Evolutionary conservation across 2,797 vertebrate species (phyloP).

Genomic region (Syndactyla subalaris): DNA sequence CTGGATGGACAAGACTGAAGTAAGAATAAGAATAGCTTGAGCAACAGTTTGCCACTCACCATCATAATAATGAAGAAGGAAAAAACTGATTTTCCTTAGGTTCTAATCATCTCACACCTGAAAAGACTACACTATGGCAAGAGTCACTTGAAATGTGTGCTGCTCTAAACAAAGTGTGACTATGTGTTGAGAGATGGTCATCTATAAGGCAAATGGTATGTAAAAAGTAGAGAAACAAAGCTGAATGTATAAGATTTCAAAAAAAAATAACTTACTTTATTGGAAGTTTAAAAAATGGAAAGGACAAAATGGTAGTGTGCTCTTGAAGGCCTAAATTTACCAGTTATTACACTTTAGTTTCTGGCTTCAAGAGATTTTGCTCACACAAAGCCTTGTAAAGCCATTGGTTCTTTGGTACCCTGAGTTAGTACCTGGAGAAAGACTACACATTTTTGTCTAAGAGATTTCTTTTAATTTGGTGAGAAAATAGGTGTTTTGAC

Average conservation of each 20-base stretch:
- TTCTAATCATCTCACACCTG: neutral
- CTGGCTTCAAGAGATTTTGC: too few relatives aligned
- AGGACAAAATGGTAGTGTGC: neutral
- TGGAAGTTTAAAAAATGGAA: neutral
- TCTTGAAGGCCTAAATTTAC: too few relatives aligned
- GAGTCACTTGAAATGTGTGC: neutral
- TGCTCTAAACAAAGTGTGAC: neutral
- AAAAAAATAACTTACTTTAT: neutral
- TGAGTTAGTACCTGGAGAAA: too few relatives aligned
- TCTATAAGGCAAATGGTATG: neutral
- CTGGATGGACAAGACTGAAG: neutral
- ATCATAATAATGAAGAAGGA: neutral
- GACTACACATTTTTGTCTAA: too few relatives aligned
- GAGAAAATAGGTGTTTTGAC: too few relatives aligned
- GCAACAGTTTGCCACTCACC: neutral
- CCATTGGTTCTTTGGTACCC: too few relatives aligned
- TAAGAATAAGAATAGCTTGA: neutral
- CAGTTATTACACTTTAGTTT: too few relatives aligned
- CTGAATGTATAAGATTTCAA: neutral
- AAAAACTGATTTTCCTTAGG: neutral
- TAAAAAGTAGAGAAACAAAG: neutral
- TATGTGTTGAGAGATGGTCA: neutral
- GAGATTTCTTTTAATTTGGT: too few relatives aligned
- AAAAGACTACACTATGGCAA: neutral
- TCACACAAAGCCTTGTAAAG: too few relatives aligned